Evolutionary conservation across 2,888 invertebrate genomes (phyloP), one percentile per base, ranked within the genome.

Genomic region (Neelides folsomi): DNA sequence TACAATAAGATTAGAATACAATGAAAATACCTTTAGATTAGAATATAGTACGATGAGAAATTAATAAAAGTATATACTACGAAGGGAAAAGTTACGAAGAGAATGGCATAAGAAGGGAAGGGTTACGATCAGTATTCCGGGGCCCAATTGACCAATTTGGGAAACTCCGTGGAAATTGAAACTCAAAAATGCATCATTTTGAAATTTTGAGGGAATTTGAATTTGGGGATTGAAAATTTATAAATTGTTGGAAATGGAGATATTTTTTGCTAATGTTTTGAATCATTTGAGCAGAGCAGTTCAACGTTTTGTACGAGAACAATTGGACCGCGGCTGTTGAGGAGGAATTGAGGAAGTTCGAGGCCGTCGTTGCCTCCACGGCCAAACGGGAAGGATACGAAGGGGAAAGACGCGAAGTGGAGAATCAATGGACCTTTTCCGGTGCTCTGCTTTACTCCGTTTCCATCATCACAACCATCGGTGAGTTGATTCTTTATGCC

Each of bases 381-480:
- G 82, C 84, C 45, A 77, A 80, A 58, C 72, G 70, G 42, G 68
- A 70, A 45, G 71, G 71, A 12, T 68, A 68, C 56, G 68, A 68
- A 50, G 65, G 66, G 1, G 65, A 65, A 38, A 52, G 45, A 34
- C 37, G 63, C 13, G 66, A 67, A 20, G 52, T 55, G 3, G 67
- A 71, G 20, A 67, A 68, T 42, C 79, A 81, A 66, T 88, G 88
- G 87, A 82, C 83, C 19, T 52, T 47, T 52, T 12, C 52, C 52
- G 85, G 86, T 58, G 83, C 88, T 2, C 71, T 89, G 18, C 77
- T 89, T 45, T 89, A 87, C 70, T 86, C 86, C 63, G 80, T 89
- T 66, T 87, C 87, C 40, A 78, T 88, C 66, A 84, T 88, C 68
- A 89, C 88, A 58, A 89, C 89, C 49, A 86, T 89, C 69, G 89